Evolutionary conservation across 2,797 vertebrate species (phyloP), one percentile per base, ranked within the genome.

Genomic region (Columba guinea): DNA sequence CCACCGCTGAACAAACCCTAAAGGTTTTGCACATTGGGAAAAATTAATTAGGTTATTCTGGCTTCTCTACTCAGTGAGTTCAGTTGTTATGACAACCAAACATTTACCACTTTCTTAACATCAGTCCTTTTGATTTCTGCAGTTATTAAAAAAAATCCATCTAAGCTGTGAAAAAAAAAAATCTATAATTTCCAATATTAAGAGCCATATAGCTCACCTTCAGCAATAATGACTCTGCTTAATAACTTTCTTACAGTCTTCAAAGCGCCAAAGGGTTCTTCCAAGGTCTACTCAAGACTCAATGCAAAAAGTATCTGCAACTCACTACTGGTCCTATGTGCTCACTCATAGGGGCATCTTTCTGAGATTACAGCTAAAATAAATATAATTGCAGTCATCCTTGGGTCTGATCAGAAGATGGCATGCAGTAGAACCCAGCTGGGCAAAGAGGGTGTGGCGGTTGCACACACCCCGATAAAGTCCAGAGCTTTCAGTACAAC

Each of bases 1-100:
- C 67, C 35, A 14, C 49, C 74, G 21, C 51, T 69, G 49, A 89
- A 84, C 17, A 85, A 75, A 92, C 34, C 32, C 37, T 77, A 62
- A 89, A 93, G 37, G n/a, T 69, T 93, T 84, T 81, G 37, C 39
- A 86, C 44, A 49, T 4, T 46, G 56, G 34, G 20, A 55, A 79
- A 92, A 88, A 49, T 32, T 90, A 79, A 75, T 91, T 86, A 82
- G 35, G 48, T 84, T 77, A 70, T 81, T 76, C 67, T 74, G 26
- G 16, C 21, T 92, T 83, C 58, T 89, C 23, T 75, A 46, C 20
- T 80, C 41, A 48, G 76, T 71, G 19, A 88, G 34, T 32, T 80
- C 65, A 19, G 90, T 96, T 95, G 52, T 93, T 86, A 96, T 81
- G 87, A 75, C 91, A 93, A 93, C 94, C n/a, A 78, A 77, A 91